Percentiles rank a stretch among this genome's conserved stretches.
Evolutionary conservation across 2,113 vertebrate genomes (phyloP).

Genomic region (Cryptotis parvus): DNA sequence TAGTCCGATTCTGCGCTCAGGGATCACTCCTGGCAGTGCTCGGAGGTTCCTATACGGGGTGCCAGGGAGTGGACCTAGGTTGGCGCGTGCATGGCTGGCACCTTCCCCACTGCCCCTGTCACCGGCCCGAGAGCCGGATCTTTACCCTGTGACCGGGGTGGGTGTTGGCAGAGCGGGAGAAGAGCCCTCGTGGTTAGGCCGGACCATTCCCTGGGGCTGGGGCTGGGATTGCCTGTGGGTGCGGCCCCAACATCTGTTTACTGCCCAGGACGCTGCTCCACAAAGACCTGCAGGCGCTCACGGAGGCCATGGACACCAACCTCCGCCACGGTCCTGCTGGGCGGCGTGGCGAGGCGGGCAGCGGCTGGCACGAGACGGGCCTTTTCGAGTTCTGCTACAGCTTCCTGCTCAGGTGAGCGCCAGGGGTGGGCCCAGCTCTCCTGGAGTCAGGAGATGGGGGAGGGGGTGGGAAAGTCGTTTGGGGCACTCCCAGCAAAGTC

Average conservation of each 20-base stretch:
- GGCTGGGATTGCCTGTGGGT: neutral
- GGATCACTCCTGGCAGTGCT: too few species aligned
- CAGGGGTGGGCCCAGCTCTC: accelerated
- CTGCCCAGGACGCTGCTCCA: slow-evolving; percentile 89
- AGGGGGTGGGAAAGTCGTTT: neutral
- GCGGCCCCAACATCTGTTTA: neutral
- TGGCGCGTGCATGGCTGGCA: too few species aligned
- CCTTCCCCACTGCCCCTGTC: too few species aligned
- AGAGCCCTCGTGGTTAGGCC: too few species aligned
- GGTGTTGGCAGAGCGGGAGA: neutral
- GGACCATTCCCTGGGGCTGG: neutral
- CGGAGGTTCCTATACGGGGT: too few species aligned
- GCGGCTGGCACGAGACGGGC: slow-evolving; percentile 88
- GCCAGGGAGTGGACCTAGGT: too few species aligned
- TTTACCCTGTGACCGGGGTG: too few species aligned
- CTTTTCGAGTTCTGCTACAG: slow-evolving; percentile 90
- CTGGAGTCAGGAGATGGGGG: neutral
- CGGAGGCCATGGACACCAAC: slow-evolving; percentile 85
- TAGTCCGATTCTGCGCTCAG: too few species aligned
- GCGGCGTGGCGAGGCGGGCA: slow-evolving; percentile 73
- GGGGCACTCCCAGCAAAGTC: neutral
- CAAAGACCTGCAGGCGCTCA: slow-evolving; percentile 85
- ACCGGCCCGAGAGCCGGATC: too few species aligned
- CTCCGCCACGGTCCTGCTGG: slow-evolving; percentile 86
- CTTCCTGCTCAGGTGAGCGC: slow-evolving; percentile 90